Conservation (phyloP, 2,888 invertebrate species). For the Argynnis bischoffii region DNA sequence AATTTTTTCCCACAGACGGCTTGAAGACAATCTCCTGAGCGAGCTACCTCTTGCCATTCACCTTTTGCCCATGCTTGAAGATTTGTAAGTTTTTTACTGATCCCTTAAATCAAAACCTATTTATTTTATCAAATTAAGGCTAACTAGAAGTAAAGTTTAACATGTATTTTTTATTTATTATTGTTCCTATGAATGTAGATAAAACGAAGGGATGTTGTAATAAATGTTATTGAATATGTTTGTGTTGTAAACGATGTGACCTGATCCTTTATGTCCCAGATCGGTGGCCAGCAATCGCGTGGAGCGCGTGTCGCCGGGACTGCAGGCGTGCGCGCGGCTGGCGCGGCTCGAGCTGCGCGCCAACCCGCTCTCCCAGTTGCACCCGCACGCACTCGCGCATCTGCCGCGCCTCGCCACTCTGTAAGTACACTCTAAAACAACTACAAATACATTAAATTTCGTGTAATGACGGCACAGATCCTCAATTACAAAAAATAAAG, state of each 20-base stretch:
- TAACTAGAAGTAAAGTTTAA: too few relatives aligned
- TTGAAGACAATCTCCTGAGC: conserved; percentile 77
- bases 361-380: conserved; percentile 89
- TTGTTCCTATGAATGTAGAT: too few relatives aligned
- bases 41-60: conserved; percentile 89
- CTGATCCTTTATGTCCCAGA: conserved; percentile 67
- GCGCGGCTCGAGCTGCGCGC: conserved; percentile 91
- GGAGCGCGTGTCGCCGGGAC: conserved; percentile 87
- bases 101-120: too few relatives aligned
- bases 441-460: too few relatives aligned
- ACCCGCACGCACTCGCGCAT: conserved; percentile 87
- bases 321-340: conserved; percentile 86
- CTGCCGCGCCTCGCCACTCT: conserved; percentile 84
- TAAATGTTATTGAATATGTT: not conserved
- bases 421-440: conserved; percentile 50
- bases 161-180: too few relatives aligned
- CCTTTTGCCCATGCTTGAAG: conserved; percentile 88
- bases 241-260: conserved; percentile 6
- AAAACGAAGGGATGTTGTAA: not conserved
- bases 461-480: too few relatives aligned
- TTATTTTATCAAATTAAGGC: too few relatives aligned
- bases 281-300: conserved; percentile 92
- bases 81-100: conserved; percentile 87
- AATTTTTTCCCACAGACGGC: conserved; percentile 53
- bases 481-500: too few relatives aligned